A percentile compares a stretch with the other conserved stretches of the same genome.
Evolutionary conservation across 2,888 invertebrate genomes (phyloP).

Genomic region (Synergus itoensis): DNA sequence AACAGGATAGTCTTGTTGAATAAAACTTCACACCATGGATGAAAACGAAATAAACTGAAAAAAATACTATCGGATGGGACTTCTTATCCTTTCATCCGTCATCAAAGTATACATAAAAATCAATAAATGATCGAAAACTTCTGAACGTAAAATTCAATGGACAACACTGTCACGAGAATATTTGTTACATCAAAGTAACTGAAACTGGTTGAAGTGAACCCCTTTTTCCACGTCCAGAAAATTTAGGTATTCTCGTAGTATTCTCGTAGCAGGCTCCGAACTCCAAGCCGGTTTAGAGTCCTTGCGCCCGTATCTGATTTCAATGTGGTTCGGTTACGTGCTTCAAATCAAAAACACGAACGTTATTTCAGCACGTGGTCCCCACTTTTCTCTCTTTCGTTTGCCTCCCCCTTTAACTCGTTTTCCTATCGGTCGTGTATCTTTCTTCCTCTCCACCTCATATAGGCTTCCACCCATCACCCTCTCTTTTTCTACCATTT

Average conservation of each 20-base stretch:
- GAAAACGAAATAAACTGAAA: too few relatives aligned
- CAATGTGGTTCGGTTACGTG: constrained; percentile 76
- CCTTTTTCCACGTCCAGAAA: constrained; percentile 24
- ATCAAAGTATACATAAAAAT: not conserved
- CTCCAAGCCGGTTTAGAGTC: constrained; percentile 70
- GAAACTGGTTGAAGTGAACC: constrained; percentile 26
- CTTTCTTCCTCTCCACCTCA: not conserved
- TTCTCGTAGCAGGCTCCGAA: constrained; percentile 57
- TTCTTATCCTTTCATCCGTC: too few relatives aligned
- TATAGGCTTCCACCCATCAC: not conserved
- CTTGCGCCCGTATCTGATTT: constrained; percentile 72
- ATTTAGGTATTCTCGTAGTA: constrained; percentile 66
- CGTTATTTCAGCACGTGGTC: constrained; percentile 70
- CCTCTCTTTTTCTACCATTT: constrained; percentile 15
- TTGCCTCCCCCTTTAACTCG: constrained; percentile 38
- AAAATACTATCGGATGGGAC: too few relatives aligned
- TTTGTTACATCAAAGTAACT: constrained; percentile 14
- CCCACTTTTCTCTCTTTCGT: constrained; percentile 62
- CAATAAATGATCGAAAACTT: not conserved
- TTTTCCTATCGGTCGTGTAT: constrained; percentile 23
- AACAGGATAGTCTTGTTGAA: too few relatives aligned
- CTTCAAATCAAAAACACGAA: constrained; percentile 74
- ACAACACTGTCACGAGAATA: constrained; percentile 27
- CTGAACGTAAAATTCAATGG: not conserved
- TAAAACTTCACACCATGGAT: too few relatives aligned